phyloP scores from a whole-genome alignment of 92 coral and sea anemone species.

The Plumapathes pennacea region DNA sequence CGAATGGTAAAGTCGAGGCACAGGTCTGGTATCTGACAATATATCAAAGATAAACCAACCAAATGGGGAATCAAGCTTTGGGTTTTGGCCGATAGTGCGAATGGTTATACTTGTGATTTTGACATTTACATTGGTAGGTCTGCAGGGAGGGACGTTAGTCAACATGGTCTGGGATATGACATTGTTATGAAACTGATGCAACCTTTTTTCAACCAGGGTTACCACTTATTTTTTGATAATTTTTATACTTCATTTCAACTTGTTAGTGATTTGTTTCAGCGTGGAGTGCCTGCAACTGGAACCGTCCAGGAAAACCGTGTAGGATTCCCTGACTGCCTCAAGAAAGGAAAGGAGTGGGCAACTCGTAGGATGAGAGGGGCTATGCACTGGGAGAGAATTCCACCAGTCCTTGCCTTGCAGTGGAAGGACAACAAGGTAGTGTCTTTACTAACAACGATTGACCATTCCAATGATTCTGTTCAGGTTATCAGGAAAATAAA shows the following conservation, averaged over 20 bases:
- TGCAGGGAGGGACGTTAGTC: slow-evolving; percentile 36
- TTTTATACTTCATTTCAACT: slow-evolving; percentile 50
- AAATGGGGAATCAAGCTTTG: slow-evolving; percentile 51
- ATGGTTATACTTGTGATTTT: slow-evolving; percentile 63
- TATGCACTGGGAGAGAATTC: slow-evolving; percentile 48
- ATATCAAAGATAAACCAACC: slow-evolving; percentile 42
- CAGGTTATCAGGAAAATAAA: slow-evolving; percentile 31
- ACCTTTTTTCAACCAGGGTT: slow-evolving; percentile 54
- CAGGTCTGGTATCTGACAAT: slow-evolving; percentile 59
- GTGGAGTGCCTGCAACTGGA: slow-evolving; percentile 49
- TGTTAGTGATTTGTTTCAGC: slow-evolving; percentile 34
- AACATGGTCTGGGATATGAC: slow-evolving; percentile 66
- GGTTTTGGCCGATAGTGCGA: slow-evolving; percentile 47
- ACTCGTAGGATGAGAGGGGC: slow-evolving; percentile 23
- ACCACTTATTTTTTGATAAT: slow-evolving; percentile 60
- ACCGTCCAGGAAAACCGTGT: slow-evolving; percentile 36
- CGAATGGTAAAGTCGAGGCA: slow-evolving; percentile 60
- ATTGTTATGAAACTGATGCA: slow-evolving; percentile 52
- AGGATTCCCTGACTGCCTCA: slow-evolving; percentile 44
- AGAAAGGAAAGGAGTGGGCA: slow-evolving; percentile 64
- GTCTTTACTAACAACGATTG: slow-evolving; percentile 53
- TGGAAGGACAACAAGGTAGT: slow-evolving; percentile 61
- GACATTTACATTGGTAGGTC: slow-evolving; percentile 49
- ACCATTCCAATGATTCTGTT: slow-evolving; percentile 33
- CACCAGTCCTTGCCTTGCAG: slow-evolving; percentile 35